A percentile compares a stretch with the other conserved stretches of the same genome.
These are phyloP conservation scores for Cynoglossus semilaevis DNA, from an alignment of 2,113 vertebrate species.

Conservation along the genomic window DNA sequence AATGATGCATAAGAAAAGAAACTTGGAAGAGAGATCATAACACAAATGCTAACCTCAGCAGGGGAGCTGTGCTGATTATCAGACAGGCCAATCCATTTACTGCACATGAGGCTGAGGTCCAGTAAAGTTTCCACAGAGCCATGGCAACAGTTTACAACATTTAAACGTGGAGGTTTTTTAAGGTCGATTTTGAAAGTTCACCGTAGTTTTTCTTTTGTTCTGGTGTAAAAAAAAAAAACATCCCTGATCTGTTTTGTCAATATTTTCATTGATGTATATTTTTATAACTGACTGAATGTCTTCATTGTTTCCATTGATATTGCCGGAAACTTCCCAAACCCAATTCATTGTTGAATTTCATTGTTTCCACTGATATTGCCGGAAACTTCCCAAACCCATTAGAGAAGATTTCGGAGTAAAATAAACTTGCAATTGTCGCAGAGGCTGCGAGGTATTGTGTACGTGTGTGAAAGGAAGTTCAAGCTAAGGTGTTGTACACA, in stretches of 20 bases:
- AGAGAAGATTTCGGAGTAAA: no score
- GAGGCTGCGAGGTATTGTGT: not conserved
- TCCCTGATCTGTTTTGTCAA: constrained; percentile 1
- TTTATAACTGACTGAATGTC: constrained; percentile 23
- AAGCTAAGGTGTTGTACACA: no score
- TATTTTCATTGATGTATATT: not conserved
- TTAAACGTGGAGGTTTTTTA: not conserved
- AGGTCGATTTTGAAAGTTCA: not conserved
- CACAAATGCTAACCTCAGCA: not conserved
- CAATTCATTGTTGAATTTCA: no score
- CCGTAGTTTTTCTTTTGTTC: constrained; percentile 20
- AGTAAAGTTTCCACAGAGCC: not conserved
- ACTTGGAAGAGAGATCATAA: constrained; percentile 7
- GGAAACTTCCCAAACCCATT: constrained; percentile 37
- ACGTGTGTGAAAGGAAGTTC: no score
- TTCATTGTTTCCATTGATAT: constrained; percentile 32
- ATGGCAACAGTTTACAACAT: not conserved
- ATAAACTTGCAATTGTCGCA: constrained; percentile 16
- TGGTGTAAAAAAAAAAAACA: constrained; percentile 5
- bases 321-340: constrained; percentile 35
- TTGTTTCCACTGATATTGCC: constrained; percentile 31
- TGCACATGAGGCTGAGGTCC: constrained; percentile 1
- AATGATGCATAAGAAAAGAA: constrained; percentile 19
- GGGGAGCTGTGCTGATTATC: constrained; percentile 5
- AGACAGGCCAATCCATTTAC: not conserved